These are phyloP conservation scores for Plectropomus leopardus DNA, from an alignment of 2,113 vertebrate genomes.

Conservation along the genomic window DNA sequence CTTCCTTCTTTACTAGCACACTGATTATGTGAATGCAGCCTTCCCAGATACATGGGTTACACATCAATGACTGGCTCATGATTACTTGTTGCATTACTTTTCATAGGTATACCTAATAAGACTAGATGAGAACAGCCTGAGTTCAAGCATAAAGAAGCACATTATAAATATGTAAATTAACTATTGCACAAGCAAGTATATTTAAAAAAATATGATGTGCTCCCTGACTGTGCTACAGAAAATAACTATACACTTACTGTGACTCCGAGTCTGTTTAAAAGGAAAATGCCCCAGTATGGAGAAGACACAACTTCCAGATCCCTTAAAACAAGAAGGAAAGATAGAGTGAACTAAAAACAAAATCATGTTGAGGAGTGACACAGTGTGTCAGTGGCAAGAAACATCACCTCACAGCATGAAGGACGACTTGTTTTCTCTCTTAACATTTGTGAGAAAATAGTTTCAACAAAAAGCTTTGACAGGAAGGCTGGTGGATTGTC, in stretches of 20 bases:
- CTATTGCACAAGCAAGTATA: no score
- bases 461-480: neutral
- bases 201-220: neutral
- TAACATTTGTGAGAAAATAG: neutral
- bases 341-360: neutral
- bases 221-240: neutral
- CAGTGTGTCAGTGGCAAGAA: neutral
- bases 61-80: no score
- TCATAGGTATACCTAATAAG: no score
- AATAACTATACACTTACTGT: neutral
- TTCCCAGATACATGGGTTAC: no score
- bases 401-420: neutral
- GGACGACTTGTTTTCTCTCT: no score
- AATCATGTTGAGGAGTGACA: neutral
- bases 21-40: no score
- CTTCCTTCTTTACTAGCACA: no score
- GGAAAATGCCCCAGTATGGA: neutral
- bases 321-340: neutral
- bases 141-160: no score
- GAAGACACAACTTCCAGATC: neutral
- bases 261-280: neutral
- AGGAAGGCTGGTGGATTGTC: neutral
- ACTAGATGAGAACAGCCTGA: no score
- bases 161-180: no score
- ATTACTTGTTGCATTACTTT: no score